Base-by-base conservation (phyloP, 1,140 invertebrate genomes). In the Piezodorus guildinii region DNA sequence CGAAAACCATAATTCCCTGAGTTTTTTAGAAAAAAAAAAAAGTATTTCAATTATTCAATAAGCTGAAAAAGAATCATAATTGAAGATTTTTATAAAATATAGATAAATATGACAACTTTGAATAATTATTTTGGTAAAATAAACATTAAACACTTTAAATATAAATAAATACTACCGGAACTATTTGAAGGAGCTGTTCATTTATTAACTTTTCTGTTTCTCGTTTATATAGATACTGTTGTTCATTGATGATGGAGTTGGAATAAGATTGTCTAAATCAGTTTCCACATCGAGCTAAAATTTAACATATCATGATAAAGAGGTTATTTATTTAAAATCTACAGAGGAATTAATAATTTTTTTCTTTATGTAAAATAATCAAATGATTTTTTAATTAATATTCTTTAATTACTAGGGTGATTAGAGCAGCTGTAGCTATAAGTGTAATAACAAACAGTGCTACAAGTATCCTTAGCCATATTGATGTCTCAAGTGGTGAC, bases 401-500 rank as follows among this genome's bases (percentile, higher is more conserved):
- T 56, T 23, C 10, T 39, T 44, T 63, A 73, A 78, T 80, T 78
- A 87, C 85, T 76, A 87, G 74, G 67, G 84, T 85, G 30, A 87
- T 81, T 27, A 87, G 80, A 34, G 85, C 81, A 69, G 83, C 85
- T 0, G 81, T 74, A 9, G 82, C 80, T 60, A 87, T 82, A 17
- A 87, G 75, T 39, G 79, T 71, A n/a, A 83, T 80, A 10, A 83
- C 80, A 8, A 86, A 76, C 10, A 86, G 69, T 70, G 87, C 87
- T 69, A 86, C 81, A 2, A 83, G 78, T 34, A 87, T 71, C 64
- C 86, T 75, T 17, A 87, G 74, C 70, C 80, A 84, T 27, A 56
- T 15, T 56, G 82, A 85, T 62, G 77, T 80, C 39, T 81, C 77
- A 17, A 86, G 82, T 19, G 85, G 80, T 73, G 62, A 59, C 59